Base-by-base conservation (phyloP, 2,113 vertebrate genomes). In the Papio anubis region DNA sequence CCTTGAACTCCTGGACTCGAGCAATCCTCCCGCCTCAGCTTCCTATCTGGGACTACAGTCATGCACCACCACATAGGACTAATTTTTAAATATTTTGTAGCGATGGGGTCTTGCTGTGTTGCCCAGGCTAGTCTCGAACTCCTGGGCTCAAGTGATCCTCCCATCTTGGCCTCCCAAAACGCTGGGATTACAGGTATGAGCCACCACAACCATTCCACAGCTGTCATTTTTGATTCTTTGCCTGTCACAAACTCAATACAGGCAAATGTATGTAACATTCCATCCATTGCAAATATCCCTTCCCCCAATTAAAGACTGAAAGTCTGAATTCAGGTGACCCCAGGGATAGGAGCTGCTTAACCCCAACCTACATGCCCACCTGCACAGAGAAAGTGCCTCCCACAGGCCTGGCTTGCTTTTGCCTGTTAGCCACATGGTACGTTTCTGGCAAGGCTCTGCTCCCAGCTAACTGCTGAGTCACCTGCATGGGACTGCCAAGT, bases 311-410 rank as follows among this genome's bases (percentile, higher is more conserved):
- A 23, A 35, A 80, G 38, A 38, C 66, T 52, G 73, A 52, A 52
- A 52, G 78, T 20, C 38, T 35, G 32, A 55, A 1, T 25, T 23
- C 48, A 20, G 8, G 9, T 14, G 68, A 48, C 80, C 20, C 11
- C 2, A 9, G 16, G 13, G 4, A 7, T 30, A 8, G 55, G 52
- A 94, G 48, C 25, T 27, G 48, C 68, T 14, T 11, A 40, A 7
- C n/a, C 1, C 13, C 3, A 30, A 18, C 10, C 23, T 17, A 7
- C 20, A 4, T 0, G 3, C 3, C 55, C 21, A 40, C 27, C 57
- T 59, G 8, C 1, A 2, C 5, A 38, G 57, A 23, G 18, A 43
- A 13, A 18, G 40, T 14, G 38, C 57, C 40, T 64, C n/a, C 18
- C 0, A 11, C 2, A 13, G 25, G 45, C 64, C 57, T 30, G 9